phyloP scores from a whole-genome alignment of 2,888 invertebrate species.

The Invenusta paracnida region DNA sequence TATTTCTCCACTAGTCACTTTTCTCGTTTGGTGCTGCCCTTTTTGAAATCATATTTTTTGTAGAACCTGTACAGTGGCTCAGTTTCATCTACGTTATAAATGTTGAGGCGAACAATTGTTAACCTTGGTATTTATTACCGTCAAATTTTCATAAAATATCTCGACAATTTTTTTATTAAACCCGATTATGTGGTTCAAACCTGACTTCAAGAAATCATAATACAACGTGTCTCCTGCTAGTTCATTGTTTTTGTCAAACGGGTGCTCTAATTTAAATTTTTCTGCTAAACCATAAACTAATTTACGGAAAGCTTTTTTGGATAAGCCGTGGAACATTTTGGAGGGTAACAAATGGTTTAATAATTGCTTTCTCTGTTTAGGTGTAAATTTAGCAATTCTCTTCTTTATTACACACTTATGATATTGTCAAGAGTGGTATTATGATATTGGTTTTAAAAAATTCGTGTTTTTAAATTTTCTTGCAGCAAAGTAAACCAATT shows the following conservation, averaged over 20 bases:
- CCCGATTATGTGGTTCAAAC: too few species aligned
- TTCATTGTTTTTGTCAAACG: neutral
- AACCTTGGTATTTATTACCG: neutral
- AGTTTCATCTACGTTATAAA: too few species aligned
- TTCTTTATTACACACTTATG: too few species aligned
- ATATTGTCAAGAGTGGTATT: too few species aligned
- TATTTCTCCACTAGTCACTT: too few species aligned
- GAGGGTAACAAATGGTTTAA: neutral
- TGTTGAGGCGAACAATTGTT: neutral
- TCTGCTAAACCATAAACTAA: neutral
- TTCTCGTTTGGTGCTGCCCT: too few species aligned
- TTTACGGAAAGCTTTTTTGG: neutral
- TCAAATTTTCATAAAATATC: neutral
- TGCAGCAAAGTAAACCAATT: too few species aligned
- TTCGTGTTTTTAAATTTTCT: too few species aligned
- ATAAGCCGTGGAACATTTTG: neutral
- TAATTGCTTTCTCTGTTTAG: neutral
- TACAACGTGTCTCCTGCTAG: neutral
- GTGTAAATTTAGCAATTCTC: too few species aligned
- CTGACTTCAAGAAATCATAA: neutral
- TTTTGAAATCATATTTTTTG: too few species aligned
- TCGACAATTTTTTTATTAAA: neutral
- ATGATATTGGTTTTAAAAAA: too few species aligned
- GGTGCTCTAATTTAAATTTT: neutral
- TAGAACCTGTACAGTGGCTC: too few species aligned